Conservation (phyloP, 2,797 vertebrate species). For the Coranthus polyacanthus region DNA sequence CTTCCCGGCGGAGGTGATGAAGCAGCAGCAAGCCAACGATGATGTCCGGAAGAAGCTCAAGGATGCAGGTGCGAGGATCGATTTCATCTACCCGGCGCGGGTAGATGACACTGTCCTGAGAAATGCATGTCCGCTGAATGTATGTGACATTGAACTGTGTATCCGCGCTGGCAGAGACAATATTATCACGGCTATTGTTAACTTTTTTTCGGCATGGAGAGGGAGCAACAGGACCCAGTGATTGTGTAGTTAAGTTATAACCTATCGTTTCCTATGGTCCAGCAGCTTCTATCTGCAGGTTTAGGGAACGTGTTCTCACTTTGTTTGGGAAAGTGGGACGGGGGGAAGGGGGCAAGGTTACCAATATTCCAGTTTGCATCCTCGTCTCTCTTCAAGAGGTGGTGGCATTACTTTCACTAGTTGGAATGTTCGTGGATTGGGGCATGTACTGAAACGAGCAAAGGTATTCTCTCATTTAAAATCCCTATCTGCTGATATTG, state of each 20-base stretch:
- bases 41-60: background rate
- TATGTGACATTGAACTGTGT: too few relatives aligned
- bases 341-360: background rate
- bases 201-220: background rate
- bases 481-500: conserved; percentile 18
- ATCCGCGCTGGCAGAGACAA: too few relatives aligned
- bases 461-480: conserved; percentile 26
- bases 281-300: background rate
- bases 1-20: conserved; percentile 12
- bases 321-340: conserved; percentile 8
- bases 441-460: conserved; percentile 7
- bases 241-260: background rate
- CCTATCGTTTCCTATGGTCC: background rate
- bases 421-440: conserved; percentile 16
- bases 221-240: background rate
- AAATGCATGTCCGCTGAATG: background rate
- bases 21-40: background rate
- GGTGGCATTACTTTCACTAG: background rate
- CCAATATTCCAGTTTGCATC: background rate
- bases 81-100: conserved; percentile 13
- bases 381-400: background rate
- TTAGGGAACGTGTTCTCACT: conserved; percentile 7
- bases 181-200: background rate
- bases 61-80: background rate
- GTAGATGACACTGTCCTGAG: background rate